These are phyloP conservation scores for Tortrix viridana DNA, from an alignment of 2,888 invertebrate genomes.

Conservation along the genomic window DNA sequence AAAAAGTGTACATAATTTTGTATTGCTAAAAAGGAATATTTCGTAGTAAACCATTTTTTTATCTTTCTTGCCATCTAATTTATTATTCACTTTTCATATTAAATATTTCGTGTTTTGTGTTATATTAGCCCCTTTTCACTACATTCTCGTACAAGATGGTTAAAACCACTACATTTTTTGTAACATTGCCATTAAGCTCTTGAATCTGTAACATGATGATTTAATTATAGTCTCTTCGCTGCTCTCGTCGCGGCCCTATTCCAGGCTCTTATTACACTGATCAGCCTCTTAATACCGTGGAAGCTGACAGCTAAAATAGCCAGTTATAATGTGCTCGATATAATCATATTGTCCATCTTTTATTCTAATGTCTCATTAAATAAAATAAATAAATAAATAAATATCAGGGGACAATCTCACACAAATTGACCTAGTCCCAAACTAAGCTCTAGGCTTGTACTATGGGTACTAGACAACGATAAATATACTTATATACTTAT, in stretches of 20 bases:
- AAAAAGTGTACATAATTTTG: not conserved
- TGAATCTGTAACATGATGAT: conserved; percentile 21
- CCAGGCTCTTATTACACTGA: not conserved
- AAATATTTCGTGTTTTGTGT: not conserved
- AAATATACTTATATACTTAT: no score
- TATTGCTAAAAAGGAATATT: no score
- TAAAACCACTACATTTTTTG: conserved; percentile 10
- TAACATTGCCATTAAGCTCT: conserved; percentile 10
- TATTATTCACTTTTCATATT: no score
- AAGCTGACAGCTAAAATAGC: not conserved
- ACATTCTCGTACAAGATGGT: not conserved
- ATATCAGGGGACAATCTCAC: no score
- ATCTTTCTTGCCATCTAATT: no score
- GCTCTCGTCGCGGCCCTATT: not conserved
- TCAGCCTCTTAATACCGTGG: conserved; percentile 1
- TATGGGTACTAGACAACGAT: no score
- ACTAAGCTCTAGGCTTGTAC: no score
- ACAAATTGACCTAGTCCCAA: no score
- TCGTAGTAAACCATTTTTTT: no score
- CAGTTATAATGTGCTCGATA: not conserved
- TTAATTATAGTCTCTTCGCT: conserved; percentile 22
- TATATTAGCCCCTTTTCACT: not conserved
- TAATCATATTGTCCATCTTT: not conserved
- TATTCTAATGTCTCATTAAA: no score
- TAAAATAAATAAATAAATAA: no score